phyloP scores from a whole-genome alignment of 2,797 vertebrate genomes.

The Urophycis tenuis region DNA sequence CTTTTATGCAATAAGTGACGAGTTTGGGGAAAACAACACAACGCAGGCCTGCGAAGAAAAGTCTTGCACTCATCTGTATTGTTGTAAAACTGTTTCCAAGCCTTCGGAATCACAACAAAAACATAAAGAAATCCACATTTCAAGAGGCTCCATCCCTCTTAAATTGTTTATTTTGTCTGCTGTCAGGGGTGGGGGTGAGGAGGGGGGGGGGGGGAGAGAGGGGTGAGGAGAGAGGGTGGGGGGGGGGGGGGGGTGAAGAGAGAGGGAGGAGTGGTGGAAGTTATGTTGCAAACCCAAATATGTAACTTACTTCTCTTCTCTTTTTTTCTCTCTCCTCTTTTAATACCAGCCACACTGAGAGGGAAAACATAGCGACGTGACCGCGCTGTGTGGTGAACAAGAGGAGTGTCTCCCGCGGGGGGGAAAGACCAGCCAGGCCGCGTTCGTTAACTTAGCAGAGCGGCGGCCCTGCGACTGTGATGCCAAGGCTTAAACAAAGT shows the following conservation, averaged over 20 bases:
- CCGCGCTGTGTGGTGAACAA: slow-evolving; percentile 59
- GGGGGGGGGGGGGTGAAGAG: slow-evolving; percentile 4
- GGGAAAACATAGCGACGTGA: slow-evolving; percentile 62
- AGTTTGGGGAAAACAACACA: slow-evolving; percentile 39
- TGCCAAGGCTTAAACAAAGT: slow-evolving; percentile 78
- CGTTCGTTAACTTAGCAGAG: slow-evolving; percentile 74
- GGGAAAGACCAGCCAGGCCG: slow-evolving; percentile 60
- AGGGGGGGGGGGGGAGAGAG: not conserved
- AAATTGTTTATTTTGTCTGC: slow-evolving; percentile 73
- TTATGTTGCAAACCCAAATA: slow-evolving; percentile 33
- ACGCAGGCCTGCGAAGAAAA: slow-evolving; percentile 6
- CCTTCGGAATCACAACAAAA: slow-evolving; percentile 61
- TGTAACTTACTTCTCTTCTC: slow-evolving; percentile 36
- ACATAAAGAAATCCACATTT: slow-evolving; percentile 47
- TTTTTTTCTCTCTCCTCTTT: not conserved
- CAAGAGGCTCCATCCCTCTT: slow-evolving; percentile 51
- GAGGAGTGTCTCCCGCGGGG: slow-evolving; percentile 47
- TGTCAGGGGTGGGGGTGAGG: slow-evolving; percentile 46
- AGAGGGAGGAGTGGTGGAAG: slow-evolving; percentile 17
- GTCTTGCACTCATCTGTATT: slow-evolving; percentile 45
- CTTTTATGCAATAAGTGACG: slow-evolving; percentile 18
- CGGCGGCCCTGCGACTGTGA: slow-evolving; percentile 66
- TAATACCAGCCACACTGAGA: slow-evolving; percentile 50
- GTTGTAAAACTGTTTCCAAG: slow-evolving; percentile 57
- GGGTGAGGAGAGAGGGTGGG: slow-evolving; percentile 42